Evolutionary conservation across 2,113 vertebrate genomes (phyloP).

Genomic region (Condylura cristata): DNA sequence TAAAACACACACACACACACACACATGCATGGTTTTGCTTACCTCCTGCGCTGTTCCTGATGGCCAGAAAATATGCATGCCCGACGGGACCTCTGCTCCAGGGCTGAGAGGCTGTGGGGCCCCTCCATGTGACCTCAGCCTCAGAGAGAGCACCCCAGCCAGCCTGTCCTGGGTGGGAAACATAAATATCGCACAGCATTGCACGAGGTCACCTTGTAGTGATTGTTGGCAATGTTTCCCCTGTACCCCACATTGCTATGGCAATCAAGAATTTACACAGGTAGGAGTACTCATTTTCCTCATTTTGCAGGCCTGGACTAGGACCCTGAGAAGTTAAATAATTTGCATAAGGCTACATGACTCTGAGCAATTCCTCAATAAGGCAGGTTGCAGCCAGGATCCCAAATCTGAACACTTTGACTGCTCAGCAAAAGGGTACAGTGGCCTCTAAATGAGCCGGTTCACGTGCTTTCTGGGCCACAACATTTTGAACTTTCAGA

Average conservation of each 20-base stretch:
- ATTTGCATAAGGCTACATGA: neutral
- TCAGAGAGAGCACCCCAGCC: neutral
- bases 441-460: neutral
- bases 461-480: neutral
- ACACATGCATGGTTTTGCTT: rapidly evolving
- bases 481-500: neutral
- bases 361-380: neutral
- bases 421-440: neutral
- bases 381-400: neutral
- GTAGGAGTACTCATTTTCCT: neutral
- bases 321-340: neutral
- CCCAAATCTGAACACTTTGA: neutral
- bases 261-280: neutral
- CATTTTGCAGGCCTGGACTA: neutral
- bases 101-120: neutral
- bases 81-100: rapidly evolving
- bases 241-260: neutral
- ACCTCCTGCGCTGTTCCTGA: too few relatives aligned
- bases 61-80: neutral
- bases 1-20: too few relatives aligned
- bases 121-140: neutral
- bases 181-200: neutral
- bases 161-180: rapidly evolving
- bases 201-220: neutral
- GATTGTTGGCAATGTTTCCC: neutral